Conservation (phyloP, 2,888 invertebrate genomes). For the Scaptomyza flava region DNA sequence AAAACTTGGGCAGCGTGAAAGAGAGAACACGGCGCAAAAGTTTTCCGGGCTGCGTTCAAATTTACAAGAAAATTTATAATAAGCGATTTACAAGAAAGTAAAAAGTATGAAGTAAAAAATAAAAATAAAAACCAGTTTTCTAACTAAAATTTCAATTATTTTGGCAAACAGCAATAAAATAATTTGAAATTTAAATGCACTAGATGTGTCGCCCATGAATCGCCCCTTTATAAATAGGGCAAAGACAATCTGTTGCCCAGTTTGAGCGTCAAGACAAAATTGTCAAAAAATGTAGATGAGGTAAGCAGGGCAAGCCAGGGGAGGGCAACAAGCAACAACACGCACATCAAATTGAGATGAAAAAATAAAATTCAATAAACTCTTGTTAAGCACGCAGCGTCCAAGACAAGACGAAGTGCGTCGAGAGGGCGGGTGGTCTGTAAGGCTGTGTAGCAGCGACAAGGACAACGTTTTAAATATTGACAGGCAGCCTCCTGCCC, state of each 20-base stretch:
- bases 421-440: conserved; percentile 24
- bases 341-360: conserved; percentile 76
- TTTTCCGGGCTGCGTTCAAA: conserved; percentile 55
- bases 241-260: conserved; percentile 69
- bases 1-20: conserved; percentile 69
- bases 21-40: conserved; percentile 51
- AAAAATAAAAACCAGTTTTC: conserved; percentile 60
- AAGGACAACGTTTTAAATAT: conserved; percentile 78
- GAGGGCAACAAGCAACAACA: conserved; percentile 29
- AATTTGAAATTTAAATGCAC: conserved; percentile 78
- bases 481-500: conserved; percentile 51
- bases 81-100: conserved; percentile 74
- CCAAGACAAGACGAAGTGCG: conserved; percentile 32
- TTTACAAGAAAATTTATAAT: conserved; percentile 66
- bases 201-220: conserved; percentile 22
- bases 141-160: conserved; percentile 79
- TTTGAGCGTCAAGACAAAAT: conserved; percentile 25
- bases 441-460: conserved; percentile 54
- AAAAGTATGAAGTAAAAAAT: conserved; percentile 10
- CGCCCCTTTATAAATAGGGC: conserved; percentile 39
- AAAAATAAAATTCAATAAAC: conserved; percentile 80
- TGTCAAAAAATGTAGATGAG: conserved; percentile 36
- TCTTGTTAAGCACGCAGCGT: conserved; percentile 76
- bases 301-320: not conserved
- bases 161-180: conserved; percentile 64